A percentile compares a stretch with the other conserved stretches of the same genome.
phyloP scores from a whole-genome alignment of 1,140 invertebrate genomes.

The Drosophila micromelanica region DNA sequence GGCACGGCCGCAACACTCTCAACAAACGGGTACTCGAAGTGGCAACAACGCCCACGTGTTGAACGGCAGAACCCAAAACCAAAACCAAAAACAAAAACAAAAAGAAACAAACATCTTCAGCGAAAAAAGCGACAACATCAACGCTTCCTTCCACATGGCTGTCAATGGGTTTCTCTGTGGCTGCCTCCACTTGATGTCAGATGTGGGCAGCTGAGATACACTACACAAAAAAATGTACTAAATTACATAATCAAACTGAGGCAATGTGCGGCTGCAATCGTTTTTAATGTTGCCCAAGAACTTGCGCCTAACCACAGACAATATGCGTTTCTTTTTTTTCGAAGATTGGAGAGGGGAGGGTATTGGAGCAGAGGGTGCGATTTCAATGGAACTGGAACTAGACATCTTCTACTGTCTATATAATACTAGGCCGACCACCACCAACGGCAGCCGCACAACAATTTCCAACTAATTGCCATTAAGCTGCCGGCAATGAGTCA shows the following conservation, averaged over 20 bases:
- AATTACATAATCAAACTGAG: slow-evolving; percentile 44
- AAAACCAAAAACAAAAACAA: too few relatives aligned
- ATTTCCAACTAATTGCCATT: slow-evolving; percentile 79
- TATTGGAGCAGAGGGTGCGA: slow-evolving; percentile 10
- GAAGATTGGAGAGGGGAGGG: background rate
- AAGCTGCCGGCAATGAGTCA: slow-evolving; percentile 53
- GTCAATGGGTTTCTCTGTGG: slow-evolving; percentile 15
- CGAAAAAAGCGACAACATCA: slow-evolving; percentile 31
- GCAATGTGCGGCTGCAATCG: slow-evolving; percentile 15
- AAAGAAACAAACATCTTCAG: slow-evolving; percentile 14
- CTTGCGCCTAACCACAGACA: slow-evolving; percentile 34
- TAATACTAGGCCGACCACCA: slow-evolving; percentile 22
- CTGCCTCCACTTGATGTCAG: slow-evolving; percentile 18
- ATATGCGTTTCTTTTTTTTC: background rate
- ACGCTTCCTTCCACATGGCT: slow-evolving; percentile 46
- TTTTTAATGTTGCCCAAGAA: slow-evolving; percentile 35
- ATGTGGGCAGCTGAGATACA: slow-evolving; percentile 31
- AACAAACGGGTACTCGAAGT: slow-evolving; percentile 12
- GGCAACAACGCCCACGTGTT: slow-evolving; percentile 41
- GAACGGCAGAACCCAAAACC: background rate
- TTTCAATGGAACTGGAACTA: slow-evolving; percentile 24
- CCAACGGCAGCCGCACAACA: slow-evolving; percentile 48
- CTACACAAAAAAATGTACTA: background rate
- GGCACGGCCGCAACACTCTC: slow-evolving; percentile 19
- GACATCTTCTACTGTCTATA: background rate